Conservation (phyloP, 2,797 vertebrate species). For the Chaetodon trifasciatus region DNA sequence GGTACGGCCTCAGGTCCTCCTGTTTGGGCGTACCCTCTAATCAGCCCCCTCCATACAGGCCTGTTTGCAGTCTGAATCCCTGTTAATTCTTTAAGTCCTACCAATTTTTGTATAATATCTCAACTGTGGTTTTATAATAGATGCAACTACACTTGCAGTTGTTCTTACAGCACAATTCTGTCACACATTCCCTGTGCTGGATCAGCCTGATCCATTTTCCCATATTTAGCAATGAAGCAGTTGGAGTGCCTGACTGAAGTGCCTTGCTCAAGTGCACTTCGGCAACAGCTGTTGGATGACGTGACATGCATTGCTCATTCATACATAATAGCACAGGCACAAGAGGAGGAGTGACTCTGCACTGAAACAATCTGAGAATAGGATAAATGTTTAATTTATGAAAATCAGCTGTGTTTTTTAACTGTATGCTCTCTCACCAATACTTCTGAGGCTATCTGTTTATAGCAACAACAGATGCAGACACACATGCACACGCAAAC, state of each 20-base stretch:
- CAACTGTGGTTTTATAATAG: background rate
- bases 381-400: slow-evolving; percentile 48
- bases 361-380: background rate
- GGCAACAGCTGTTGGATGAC: slow-evolving; percentile 27
- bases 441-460: slow-evolving; percentile 46
- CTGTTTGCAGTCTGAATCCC: background rate
- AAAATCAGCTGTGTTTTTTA: slow-evolving; percentile 53
- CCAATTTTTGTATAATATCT: background rate
- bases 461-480: slow-evolving; percentile 43
- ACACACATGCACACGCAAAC: slow-evolving; percentile 12
- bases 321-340: background rate
- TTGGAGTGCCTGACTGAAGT: background rate
- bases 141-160: background rate
- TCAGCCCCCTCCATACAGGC: background rate
- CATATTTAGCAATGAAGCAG: background rate
- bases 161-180: background rate
- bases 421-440: background rate
- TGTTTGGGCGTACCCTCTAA: no score
- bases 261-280: slow-evolving; percentile 33
- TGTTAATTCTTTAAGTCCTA: background rate
- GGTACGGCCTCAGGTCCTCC: no score
- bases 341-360: background rate
- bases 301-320: slow-evolving; percentile 16
- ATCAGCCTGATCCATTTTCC: background rate
- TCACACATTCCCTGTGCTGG: background rate